Evolutionary conservation across 35 echinoderm and acorn worm species (phyloP).

Genomic region (Diadema setosum): DNA sequence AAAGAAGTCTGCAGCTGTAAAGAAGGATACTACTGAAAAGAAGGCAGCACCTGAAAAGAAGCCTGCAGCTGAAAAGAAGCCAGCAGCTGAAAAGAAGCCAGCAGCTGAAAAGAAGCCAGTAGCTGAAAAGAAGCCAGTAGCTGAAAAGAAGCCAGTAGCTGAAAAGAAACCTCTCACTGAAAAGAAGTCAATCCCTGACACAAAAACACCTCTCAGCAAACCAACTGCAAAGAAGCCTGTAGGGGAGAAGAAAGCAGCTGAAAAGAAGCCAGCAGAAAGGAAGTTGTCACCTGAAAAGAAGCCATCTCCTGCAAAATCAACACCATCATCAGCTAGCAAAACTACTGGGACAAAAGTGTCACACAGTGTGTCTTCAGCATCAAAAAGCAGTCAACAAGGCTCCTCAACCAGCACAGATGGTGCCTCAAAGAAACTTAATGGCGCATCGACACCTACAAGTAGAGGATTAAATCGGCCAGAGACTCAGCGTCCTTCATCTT

Average conservation of each 20-base stretch:
- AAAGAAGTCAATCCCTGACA: slow-evolving; percentile 40
- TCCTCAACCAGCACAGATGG: not conserved
- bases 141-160: not conserved
- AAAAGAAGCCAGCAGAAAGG: slow-evolving; percentile 28
- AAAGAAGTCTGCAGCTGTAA: slow-evolving; percentile 2
- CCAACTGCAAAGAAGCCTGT: slow-evolving; percentile 31
- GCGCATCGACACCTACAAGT: slow-evolving; percentile 22
- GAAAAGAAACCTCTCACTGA: slow-evolving; percentile 31
- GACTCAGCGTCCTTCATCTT: slow-evolving; percentile 61
- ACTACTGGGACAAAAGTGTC: slow-evolving; percentile 25
- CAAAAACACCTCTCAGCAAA: slow-evolving; percentile 11
- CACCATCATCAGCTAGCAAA: slow-evolving; percentile 25
- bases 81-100: slow-evolving; percentile 10
- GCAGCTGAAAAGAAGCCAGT: slow-evolving; percentile 49
- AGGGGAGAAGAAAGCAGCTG: slow-evolving; percentile 24
- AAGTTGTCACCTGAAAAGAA: slow-evolving; percentile 41
- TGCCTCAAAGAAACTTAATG: slow-evolving; percentile 6
- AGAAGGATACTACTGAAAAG: slow-evolving; percentile 21
- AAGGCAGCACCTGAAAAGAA: not conserved
- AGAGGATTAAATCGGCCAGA: slow-evolving; percentile 53
- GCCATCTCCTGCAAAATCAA: not conserved
- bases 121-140: not conserved
- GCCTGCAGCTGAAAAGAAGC: slow-evolving; percentile 26
- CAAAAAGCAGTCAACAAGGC: not conserved
- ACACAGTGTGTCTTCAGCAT: not conserved